These are phyloP conservation scores for Hylomyscus alleni DNA, from an alignment of 2,797 vertebrate species.

Conservation along the genomic window DNA sequence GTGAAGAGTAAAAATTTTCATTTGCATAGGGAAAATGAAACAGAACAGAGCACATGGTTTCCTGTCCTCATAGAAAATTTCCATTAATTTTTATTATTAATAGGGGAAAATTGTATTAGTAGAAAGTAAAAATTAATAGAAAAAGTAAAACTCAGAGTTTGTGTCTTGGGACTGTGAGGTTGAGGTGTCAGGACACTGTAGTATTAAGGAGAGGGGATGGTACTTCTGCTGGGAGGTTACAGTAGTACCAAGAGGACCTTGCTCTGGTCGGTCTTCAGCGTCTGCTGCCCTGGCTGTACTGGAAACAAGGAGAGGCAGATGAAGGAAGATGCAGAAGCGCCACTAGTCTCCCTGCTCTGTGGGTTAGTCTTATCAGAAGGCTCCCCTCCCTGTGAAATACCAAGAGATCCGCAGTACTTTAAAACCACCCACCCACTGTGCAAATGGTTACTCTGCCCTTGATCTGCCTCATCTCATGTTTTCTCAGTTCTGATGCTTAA, in stretches of 20 bases:
- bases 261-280: not conserved
- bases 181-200: not conserved
- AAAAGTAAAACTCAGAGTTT: not conserved
- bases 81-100: conserved; percentile 6
- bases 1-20: conserved; percentile 4
- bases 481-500: conserved; percentile 41
- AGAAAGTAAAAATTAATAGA: not conserved
- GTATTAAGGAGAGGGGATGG: not conserved
- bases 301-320: not conserved
- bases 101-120: not conserved
- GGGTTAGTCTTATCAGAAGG: not conserved
- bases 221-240: not conserved
- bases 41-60: conserved; percentile 8
- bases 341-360: not conserved
- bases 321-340: not conserved
- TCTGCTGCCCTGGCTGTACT: not conserved
- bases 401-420: not conserved
- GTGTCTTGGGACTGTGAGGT: not conserved
- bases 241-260: too few species aligned
- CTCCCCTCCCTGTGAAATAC: not conserved
- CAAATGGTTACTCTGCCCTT: not conserved
- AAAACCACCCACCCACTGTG: not conserved
- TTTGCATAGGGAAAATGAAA: conserved; percentile 43
- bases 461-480: not conserved
- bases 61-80: not conserved